Conservation (phyloP, 1,140 invertebrate species). For the Pentalonia nigronervosa region DNA sequence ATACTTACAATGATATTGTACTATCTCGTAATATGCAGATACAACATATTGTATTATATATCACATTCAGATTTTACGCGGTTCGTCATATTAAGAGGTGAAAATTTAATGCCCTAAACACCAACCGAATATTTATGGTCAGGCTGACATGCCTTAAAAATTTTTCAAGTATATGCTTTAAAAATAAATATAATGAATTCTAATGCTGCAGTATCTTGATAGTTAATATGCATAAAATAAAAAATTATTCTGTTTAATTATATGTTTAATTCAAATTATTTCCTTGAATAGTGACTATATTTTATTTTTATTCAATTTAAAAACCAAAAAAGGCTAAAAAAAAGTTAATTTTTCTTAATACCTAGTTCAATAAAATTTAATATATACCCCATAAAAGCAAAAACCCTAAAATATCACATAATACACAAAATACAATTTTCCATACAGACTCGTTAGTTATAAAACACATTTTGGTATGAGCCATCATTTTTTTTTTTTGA, state of each 20-base stretch:
- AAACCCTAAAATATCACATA: no score
- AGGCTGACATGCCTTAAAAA: neutral
- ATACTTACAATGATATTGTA: neutral
- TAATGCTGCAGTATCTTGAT: neutral
- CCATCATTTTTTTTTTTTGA: no score
- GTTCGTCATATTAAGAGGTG: neutral
- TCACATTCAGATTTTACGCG: neutral
- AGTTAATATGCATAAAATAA: neutral
- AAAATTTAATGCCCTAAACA: neutral
- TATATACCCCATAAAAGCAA: no score
- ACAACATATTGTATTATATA: neutral
- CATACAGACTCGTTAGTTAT: no score
- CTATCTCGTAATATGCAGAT: no score
- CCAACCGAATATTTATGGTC: neutral
- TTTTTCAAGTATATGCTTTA: no score
- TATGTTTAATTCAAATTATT: neutral
- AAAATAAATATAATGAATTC: no score
- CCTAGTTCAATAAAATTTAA: no score
- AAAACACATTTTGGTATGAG: no score
- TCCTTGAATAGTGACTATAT: neutral
- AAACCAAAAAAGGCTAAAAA: neutral
- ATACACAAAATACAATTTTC: no score
- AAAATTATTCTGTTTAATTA: neutral
- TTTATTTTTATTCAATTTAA: neutral
- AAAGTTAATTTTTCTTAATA: no score